phyloP scores from a whole-genome alignment of 2,113 vertebrate species.

The Lophura nycthemera region DNA sequence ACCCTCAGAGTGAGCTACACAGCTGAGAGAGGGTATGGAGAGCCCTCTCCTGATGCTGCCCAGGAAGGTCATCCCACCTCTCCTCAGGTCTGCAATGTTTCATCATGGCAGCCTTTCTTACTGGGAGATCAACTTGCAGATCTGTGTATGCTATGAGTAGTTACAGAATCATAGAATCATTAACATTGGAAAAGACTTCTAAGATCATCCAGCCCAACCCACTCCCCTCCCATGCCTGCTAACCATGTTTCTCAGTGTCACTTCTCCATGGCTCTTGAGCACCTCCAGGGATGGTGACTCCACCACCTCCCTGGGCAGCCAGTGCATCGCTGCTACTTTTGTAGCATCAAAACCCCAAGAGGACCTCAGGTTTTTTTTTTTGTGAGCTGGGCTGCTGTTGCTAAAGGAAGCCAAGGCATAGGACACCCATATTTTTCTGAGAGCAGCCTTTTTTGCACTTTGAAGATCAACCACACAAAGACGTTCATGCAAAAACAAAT shows the following conservation, averaged over 20 bases:
- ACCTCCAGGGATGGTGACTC: too few species aligned
- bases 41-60: neutral
- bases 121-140: neutral
- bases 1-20: accelerated
- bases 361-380: accelerated
- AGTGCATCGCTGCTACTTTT: neutral
- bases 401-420: neutral
- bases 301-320: too few species aligned
- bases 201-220: too few species aligned
- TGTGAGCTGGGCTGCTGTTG: neutral
- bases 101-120: neutral
- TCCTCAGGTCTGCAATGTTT: neutral
- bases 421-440: neutral
- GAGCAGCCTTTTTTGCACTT: neutral
- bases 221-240: too few species aligned
- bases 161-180: neutral
- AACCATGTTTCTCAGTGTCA: too few species aligned
- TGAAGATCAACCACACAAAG: neutral
- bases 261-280: too few species aligned
- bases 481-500: neutral
- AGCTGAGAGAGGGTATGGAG: neutral
- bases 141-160: neutral
- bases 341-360: neutral
- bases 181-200: too few species aligned
- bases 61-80: neutral